A percentile compares a stretch with the other conserved stretches of the same genome.
Conservation (phyloP, 2,888 invertebrate genomes). For the Blastobasis adustella region DNA sequence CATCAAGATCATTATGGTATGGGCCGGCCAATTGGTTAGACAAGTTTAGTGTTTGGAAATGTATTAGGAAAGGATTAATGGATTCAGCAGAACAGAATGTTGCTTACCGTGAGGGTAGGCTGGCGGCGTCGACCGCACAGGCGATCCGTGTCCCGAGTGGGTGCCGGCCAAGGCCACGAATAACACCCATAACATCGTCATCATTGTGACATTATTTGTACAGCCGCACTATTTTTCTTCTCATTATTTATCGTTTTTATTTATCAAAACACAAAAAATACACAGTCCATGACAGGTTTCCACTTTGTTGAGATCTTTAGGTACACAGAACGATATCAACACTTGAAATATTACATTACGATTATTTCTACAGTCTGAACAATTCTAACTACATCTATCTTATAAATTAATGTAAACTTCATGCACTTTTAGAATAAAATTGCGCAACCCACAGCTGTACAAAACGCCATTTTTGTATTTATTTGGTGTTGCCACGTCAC, state of each 20-base stretch:
- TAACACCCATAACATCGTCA: slow-evolving; percentile 65
- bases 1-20: too few species aligned
- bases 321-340: slow-evolving; percentile 36
- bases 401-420: slow-evolving; percentile 47
- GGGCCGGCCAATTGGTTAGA: too few species aligned
- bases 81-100: background rate
- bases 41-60: too few species aligned
- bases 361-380: slow-evolving; percentile 39
- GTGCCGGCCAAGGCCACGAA: slow-evolving; percentile 63
- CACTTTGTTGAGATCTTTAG: slow-evolving; percentile 39
- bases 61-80: background rate
- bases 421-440: slow-evolving; percentile 69
- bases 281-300: slow-evolving; percentile 66
- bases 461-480: slow-evolving; percentile 63
- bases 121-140: slow-evolving; percentile 61
- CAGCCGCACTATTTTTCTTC: slow-evolving; percentile 62
- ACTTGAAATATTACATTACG: slow-evolving; percentile 35
- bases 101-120: slow-evolving; percentile 66
- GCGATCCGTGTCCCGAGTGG: slow-evolving; percentile 58
- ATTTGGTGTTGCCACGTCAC: slow-evolving; percentile 33
- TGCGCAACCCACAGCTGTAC: slow-evolving; percentile 73
- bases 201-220: slow-evolving; percentile 69
- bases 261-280: slow-evolving; percentile 70
- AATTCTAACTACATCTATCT: slow-evolving; percentile 44
- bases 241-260: slow-evolving; percentile 67